Conservation (phyloP, 2,797 vertebrate species). For the Falco concolor region DNA sequence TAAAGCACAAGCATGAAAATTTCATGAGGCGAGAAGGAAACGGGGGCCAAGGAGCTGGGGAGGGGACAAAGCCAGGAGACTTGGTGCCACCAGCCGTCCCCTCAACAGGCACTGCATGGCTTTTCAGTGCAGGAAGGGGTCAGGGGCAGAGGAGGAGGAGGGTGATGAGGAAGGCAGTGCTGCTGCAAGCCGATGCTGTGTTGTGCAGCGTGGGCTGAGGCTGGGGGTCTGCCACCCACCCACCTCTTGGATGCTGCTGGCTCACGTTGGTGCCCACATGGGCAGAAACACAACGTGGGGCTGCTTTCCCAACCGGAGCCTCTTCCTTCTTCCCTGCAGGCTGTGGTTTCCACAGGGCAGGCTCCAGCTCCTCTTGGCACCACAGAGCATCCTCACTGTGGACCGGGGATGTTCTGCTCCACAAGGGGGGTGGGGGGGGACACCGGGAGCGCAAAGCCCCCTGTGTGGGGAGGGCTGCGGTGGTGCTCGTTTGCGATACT, state of each 20-base stretch:
- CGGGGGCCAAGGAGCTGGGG: background rate
- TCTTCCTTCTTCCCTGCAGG: background rate
- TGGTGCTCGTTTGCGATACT: too few species aligned
- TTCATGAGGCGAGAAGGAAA: background rate
- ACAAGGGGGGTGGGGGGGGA: rapidly evolving
- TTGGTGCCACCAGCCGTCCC: background rate
- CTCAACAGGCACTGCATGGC: background rate
- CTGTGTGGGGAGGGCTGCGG: rapidly evolving
- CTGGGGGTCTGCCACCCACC: background rate
- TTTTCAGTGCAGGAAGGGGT: rapidly evolving
- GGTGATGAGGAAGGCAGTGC: background rate
- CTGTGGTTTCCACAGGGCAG: background rate
- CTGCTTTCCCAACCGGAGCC: rapidly evolving
- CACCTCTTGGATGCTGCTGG: background rate
- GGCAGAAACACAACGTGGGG: background rate
- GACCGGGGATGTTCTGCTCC: background rate
- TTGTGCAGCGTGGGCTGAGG: background rate
- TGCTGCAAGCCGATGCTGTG: background rate
- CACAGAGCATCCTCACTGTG: background rate
- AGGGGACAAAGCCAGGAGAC: background rate
- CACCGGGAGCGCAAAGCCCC: background rate
- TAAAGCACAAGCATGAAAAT: slow-evolving; percentile 16
- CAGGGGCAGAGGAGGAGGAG: background rate
- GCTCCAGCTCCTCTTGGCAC: background rate
- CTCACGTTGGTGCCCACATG: rapidly evolving